Evolutionary conservation across 2,113 vertebrate species (phyloP), one percentile per base, ranked within the genome.

Genomic region (Centropus bengalensis): DNA sequence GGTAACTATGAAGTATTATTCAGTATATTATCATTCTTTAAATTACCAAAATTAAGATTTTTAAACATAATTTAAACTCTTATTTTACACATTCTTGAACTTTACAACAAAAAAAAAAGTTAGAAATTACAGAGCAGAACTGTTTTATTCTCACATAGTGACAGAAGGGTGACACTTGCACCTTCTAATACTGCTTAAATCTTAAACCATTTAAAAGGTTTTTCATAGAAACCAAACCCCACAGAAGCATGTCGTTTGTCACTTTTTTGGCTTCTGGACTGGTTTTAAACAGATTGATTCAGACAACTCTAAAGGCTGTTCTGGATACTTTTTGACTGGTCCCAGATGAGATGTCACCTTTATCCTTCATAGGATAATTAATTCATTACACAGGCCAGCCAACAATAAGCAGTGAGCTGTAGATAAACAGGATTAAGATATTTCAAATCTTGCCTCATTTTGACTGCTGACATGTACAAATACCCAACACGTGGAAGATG

Each of bases 351-450:
- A 55, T 79, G 49, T 58, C 42, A 14, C 59, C 66, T 54, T 27
- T 89, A 22, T 63, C 51, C 49, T 79, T 60, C 77, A 76, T 13
- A 24, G 52, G 74, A 18, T 52, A 90, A 82, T 62, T 83, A 67
- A 84, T 87, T 64, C 26, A 9, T n/a, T 86, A 62, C 51, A 88
- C 24, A 87, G 28, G 52, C 69, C 76, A 89, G 63, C 13, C 44
- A 45, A 76, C 77, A 36, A 36, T 36, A 85, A 75, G 60, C 62
- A 87, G 56, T 66, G 56, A 86, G 51, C 27, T 81, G 69, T 19
- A 86, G 30, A 54, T 49, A 81, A 95, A 86, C 3, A 51, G 56
- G 76, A 93, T 88, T 71, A 91, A 88, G 80, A 81, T 27, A 86
- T 88, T 82, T 16, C 54, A 79, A 73, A 76, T 64, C 22, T 86